Evolutionary conservation across 2,888 invertebrate genomes (phyloP), one percentile per base, ranked within the genome.

Genomic region (Thymelicus acteon): DNA sequence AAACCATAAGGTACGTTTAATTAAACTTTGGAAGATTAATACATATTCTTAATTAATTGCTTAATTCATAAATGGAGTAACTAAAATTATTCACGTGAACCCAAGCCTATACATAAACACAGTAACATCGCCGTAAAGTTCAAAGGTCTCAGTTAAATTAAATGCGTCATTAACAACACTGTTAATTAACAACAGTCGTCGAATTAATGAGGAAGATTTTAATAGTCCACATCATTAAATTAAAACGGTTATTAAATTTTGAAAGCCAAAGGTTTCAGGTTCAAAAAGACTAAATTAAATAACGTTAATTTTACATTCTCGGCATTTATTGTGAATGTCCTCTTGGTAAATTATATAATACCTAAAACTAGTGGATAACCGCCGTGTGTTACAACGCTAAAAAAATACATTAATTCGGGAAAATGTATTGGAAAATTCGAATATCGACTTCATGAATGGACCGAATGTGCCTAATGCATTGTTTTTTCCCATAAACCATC

Each of bases 131-230:
- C 15, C 49, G 15, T 12, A 7, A 52, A 19, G 49, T 19, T 52
- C 49, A 52, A 7, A 15, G 49, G 49, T 52, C 7, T 19, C 7
- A 6, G 49, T 52, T 19, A 15, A 52, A 52, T 52, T 15, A 52
- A 52, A 52, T 52, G 49, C 49, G 49, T 15, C 49, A 52, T 52
- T 52, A 52, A 52, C 49, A 12, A 7, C 7, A 7, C 12, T 52
- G 19, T 52, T 52, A 15, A 52, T 19, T 15, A 52, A 15, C n/a
- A 19, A 52, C 49, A n/a, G 49, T 7, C 10, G n/a, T 52, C 7
- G 19, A 7, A 19, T 52, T 52, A 52, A 52, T 52, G 49, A 52
- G 49, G 15, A n/a, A 52, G 49, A 52, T 52, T 52, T 52, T 52
- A 52, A 52, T 6, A 52, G 12, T 44, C 44, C 19, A 8, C 12